Conservation (phyloP, 2,888 invertebrate genomes). For the Eilema griseolum region DNA sequence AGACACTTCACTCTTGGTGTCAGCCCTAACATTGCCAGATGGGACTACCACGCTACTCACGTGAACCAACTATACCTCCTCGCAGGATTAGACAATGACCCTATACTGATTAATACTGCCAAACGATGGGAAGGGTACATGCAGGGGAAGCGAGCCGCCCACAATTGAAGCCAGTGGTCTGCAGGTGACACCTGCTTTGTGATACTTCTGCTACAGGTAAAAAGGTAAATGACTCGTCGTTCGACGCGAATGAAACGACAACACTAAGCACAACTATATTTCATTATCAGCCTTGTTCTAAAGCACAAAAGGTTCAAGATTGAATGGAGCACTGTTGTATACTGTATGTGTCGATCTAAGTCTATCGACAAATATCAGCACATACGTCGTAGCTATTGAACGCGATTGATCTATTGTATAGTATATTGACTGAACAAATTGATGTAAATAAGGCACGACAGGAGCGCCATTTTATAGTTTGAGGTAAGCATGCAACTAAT, state of each 20-base stretch:
- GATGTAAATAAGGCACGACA: neutral
- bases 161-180: conserved; percentile 89
- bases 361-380: conserved; percentile 4
- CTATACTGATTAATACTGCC: conserved; percentile 93
- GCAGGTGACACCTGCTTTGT: conserved; percentile 37
- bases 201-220: conserved; percentile 19
- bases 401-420: neutral
- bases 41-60: conserved; percentile 99
- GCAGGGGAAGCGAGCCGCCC: conserved; percentile 97
- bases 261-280: neutral
- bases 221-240: neutral
- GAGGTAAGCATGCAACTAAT: neutral
- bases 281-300: neutral
- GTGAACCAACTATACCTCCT: conserved; percentile 97
- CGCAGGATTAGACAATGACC: conserved; percentile 94
- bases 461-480: neutral
- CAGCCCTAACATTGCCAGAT: conserved; percentile 97
- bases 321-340: neutral
- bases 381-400: neutral
- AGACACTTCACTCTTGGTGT: conserved; percentile 96
- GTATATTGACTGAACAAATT: neutral
- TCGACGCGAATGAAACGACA: neutral
- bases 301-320: neutral
- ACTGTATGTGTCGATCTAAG: neutral
- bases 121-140: conserved; percentile 98